A percentile compares a stretch with the other conserved stretches of the same genome.
Conservation (phyloP, 1,140 invertebrate species). For the Rhyzopertha dominica region DNA sequence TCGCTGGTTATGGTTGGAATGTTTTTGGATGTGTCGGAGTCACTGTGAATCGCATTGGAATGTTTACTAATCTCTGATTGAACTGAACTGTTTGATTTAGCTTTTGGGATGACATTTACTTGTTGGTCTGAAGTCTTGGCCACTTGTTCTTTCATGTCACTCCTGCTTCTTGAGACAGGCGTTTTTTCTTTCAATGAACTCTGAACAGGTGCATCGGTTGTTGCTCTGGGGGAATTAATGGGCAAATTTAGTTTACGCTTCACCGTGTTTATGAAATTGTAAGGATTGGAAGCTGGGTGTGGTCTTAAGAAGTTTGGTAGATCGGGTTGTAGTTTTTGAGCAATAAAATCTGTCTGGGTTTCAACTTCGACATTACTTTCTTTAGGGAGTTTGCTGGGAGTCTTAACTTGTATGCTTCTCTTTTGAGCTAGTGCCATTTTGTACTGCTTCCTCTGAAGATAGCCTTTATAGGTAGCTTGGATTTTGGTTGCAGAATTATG, state of each 20-base stretch:
- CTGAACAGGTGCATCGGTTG: slow-evolving; percentile 34
- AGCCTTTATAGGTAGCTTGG: too few species aligned
- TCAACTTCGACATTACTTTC: too few species aligned
- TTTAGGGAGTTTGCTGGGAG: too few species aligned
- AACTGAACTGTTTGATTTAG: slow-evolving; percentile 2
- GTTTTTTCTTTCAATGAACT: slow-evolving; percentile 20
- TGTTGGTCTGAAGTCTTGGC: slow-evolving; percentile 8
- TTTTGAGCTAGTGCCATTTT: too few species aligned
- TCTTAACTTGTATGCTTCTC: too few species aligned
- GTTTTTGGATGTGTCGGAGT: slow-evolving; percentile 44
- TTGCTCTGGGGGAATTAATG: slow-evolving; percentile 19
- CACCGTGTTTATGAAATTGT: slow-evolving; percentile 43
- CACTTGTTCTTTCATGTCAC: not conserved
- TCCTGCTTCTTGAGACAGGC: slow-evolving; percentile 9
- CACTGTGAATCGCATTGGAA: slow-evolving; percentile 21
- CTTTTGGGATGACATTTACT: slow-evolving; percentile 3
- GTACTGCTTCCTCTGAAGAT: too few species aligned
- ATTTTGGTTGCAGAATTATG: too few species aligned
- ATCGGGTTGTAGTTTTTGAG: too few species aligned
- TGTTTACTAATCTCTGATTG: slow-evolving; percentile 12
- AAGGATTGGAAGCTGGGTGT: too few species aligned
- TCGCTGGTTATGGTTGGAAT: slow-evolving; percentile 42
- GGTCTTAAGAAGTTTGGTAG: too few species aligned
- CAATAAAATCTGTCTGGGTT: too few species aligned
- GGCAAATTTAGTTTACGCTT: slow-evolving; percentile 36